phyloP scores from a whole-genome alignment of 2,113 vertebrate species.

The Hucho hucho region DNA sequence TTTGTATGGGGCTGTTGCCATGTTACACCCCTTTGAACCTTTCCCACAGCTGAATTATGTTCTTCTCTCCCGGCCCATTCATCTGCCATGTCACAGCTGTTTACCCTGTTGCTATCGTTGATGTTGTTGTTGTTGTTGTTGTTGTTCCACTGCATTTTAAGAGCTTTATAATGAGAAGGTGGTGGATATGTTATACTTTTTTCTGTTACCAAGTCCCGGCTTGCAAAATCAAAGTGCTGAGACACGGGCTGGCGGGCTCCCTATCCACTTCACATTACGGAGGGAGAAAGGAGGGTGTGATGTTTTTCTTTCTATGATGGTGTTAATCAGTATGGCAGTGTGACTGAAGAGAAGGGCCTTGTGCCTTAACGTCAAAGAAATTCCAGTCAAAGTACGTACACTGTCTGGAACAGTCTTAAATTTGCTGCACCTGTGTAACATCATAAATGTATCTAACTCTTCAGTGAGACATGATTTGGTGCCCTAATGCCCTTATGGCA shows the following conservation, averaged over 20 bases:
- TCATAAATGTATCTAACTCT: not conserved
- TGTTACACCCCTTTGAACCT: slow-evolving; percentile 18
- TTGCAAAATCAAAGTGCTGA: slow-evolving; percentile 6
- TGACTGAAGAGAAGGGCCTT: not conserved
- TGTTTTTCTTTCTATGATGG: not conserved
- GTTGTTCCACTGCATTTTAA: slow-evolving; percentile 10
- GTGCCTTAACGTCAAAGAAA: not conserved
- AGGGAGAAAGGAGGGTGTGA: not conserved
- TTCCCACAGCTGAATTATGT: slow-evolving; percentile 22
- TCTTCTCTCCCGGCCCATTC: slow-evolving; percentile 19
- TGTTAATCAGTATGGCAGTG: not conserved
- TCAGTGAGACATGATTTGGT: slow-evolving; percentile 1
- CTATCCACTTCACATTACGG: not conserved
- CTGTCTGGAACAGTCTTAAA: not conserved
- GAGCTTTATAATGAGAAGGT: not conserved
- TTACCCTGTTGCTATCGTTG: slow-evolving; percentile 31
- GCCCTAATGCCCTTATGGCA: not conserved
- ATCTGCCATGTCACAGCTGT: slow-evolving; percentile 31
- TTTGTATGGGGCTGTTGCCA: slow-evolving; percentile 27
- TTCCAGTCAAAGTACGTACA: not conserved
- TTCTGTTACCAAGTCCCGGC: slow-evolving; percentile 23
- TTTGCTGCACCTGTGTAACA: not conserved
- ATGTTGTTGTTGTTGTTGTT: slow-evolving; percentile 27
- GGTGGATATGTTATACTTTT: slow-evolving; percentile 10
- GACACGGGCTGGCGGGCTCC: not conserved